Evolutionary conservation across 2,113 vertebrate species (phyloP).

Genomic region (Hippopotamus amphibius): DNA sequence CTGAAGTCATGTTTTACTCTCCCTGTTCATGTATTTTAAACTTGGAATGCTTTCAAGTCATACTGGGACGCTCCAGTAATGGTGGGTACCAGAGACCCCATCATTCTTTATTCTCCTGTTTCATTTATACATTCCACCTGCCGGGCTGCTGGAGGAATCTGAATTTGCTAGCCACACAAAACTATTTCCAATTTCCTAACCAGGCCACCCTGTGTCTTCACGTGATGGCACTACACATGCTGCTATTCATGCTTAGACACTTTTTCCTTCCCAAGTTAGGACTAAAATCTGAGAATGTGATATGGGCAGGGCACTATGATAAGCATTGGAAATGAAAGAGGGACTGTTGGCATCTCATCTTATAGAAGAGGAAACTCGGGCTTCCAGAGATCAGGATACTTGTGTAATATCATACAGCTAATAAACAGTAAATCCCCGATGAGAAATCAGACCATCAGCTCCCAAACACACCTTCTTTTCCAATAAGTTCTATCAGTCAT

Average conservation of each 20-base stretch:
- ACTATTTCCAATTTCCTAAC: background rate
- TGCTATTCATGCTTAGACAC: background rate
- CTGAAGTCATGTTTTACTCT: background rate
- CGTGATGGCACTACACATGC: rapidly evolving
- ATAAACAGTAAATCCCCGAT: background rate
- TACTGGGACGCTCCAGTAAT: no score
- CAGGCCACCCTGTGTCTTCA: background rate
- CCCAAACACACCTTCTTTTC: background rate
- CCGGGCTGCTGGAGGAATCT: background rate
- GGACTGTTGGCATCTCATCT: background rate
- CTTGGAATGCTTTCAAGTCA: background rate
- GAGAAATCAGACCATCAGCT: background rate
- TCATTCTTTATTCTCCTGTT: background rate
- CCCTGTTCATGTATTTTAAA: background rate
- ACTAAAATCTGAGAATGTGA: background rate
- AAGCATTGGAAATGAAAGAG: background rate
- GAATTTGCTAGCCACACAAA: background rate
- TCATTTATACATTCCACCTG: background rate
- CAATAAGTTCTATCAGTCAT: background rate
- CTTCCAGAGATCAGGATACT: background rate
- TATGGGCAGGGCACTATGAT: rapidly evolving
- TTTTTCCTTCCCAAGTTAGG: background rate
- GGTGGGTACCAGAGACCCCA: background rate
- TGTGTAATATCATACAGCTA: background rate
- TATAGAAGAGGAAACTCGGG: background rate